Evolutionary conservation across 2,113 vertebrate species (phyloP).

Genomic region (Brachypodius melanocephalos): DNA sequence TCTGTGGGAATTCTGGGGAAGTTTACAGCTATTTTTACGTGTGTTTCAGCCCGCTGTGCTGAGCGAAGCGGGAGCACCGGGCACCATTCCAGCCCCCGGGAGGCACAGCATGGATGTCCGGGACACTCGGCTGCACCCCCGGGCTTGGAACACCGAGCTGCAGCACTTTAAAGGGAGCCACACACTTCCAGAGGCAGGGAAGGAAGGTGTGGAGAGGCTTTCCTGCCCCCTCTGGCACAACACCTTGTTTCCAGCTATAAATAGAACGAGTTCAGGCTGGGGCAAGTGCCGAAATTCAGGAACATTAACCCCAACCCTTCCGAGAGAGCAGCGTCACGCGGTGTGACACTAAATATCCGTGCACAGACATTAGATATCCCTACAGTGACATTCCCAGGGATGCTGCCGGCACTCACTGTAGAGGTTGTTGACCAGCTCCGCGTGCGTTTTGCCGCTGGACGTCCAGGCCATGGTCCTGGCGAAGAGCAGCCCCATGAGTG

Average conservation of each 20-base stretch:
- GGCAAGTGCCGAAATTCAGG: background rate
- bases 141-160: background rate
- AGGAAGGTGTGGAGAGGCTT: background rate
- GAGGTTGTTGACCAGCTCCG: slow-evolving; percentile 85
- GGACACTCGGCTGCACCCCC: background rate
- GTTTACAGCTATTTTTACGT: background rate
- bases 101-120: background rate
- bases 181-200: background rate
- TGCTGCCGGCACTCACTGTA: slow-evolving; percentile 70
- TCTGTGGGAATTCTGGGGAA: background rate
- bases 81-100: too few relatives aligned
- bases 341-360: accelerated
- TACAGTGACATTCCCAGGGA: accelerated
- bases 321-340: accelerated
- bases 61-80: accelerated
- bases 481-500: slow-evolving; percentile 86
- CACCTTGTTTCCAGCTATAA: background rate
- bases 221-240: background rate
- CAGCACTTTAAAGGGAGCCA: background rate
- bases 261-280: background rate
- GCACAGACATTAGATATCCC: accelerated
- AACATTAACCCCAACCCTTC: accelerated
- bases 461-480: slow-evolving; percentile 89
- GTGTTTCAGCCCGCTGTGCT: accelerated
- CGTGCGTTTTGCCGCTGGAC: slow-evolving; percentile 84